A percentile compares a stretch with the other conserved stretches of the same genome.
These are phyloP conservation scores for Mormoops blainvillei DNA, from an alignment of 2,113 vertebrate genomes.

Conservation along the genomic window DNA sequence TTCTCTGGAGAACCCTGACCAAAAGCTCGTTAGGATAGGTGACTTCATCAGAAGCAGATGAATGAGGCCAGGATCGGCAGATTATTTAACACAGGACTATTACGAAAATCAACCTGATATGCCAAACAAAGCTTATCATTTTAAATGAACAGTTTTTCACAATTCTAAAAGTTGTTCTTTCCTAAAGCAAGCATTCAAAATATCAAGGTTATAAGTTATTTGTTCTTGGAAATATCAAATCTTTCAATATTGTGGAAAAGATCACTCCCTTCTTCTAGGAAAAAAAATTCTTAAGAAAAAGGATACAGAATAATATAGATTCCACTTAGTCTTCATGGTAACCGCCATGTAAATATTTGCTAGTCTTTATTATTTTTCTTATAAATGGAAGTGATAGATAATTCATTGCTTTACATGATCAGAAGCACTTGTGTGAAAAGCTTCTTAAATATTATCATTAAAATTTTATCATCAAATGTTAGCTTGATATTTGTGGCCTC, in stretches of 20 bases:
- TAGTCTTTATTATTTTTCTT: background rate
- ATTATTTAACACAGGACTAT: background rate
- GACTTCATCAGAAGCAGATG: background rate
- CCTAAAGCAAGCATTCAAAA: background rate
- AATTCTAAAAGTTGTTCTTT: background rate
- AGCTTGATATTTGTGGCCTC: background rate
- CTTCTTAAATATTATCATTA: conserved; percentile 25
- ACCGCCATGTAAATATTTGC: conserved; percentile 16
- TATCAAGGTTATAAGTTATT: background rate
- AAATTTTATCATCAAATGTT: conserved; percentile 43
- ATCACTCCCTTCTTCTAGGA: background rate
- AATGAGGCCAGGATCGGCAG: background rate
- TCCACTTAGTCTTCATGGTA: background rate
- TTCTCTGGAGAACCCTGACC: background rate
- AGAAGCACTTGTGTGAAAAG: background rate
- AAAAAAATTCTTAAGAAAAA: background rate
- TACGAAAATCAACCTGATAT: background rate
- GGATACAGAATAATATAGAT: background rate
- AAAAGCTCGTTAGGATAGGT: background rate
- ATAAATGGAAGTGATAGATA: background rate
- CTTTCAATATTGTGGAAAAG: background rate
- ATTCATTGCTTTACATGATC: background rate
- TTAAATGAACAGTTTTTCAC: background rate
- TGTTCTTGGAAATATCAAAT: background rate
- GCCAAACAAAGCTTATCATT: background rate